Conservation (phyloP, 1,140 invertebrate species). For the Drosophila elegans region DNA sequence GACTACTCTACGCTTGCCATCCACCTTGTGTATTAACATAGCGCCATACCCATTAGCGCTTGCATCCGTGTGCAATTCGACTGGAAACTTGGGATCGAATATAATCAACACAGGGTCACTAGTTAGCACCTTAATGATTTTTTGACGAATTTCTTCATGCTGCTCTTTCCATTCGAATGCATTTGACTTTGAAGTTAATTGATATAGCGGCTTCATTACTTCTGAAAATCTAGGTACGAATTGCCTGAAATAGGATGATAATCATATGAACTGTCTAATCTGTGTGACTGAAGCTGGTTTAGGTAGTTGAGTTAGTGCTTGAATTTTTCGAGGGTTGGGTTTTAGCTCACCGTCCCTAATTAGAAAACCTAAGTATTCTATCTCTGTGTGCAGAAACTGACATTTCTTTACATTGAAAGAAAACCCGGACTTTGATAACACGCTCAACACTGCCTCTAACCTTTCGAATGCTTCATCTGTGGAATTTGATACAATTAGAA, state of each 20-base stretch:
- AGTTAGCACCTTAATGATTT: constrained; percentile 5
- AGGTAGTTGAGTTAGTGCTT: background rate
- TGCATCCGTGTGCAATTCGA: too few species aligned
- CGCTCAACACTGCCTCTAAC: background rate
- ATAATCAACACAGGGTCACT: background rate
- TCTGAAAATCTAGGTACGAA: constrained; percentile 8
- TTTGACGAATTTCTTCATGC: background rate
- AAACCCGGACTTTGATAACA: too few species aligned
- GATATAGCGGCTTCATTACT: background rate
- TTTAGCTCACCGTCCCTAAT: background rate
- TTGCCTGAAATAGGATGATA: background rate
- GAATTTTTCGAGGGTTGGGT: background rate
- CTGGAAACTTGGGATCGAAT: too few species aligned
- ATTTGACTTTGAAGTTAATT: background rate
- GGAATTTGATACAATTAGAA: too few species aligned
- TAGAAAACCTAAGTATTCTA: background rate
- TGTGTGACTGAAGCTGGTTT: constrained; percentile 4
- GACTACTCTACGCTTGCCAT: too few species aligned
- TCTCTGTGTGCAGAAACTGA: background rate
- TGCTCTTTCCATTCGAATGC: background rate
- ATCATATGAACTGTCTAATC: too few species aligned
- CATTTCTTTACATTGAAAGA: background rate
- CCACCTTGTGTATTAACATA: background rate
- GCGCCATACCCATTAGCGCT: too few species aligned
- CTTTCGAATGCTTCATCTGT: background rate